Evolutionary conservation across 2,797 vertebrate species (phyloP).

Genomic region (Micrastur ruficollis): DNA sequence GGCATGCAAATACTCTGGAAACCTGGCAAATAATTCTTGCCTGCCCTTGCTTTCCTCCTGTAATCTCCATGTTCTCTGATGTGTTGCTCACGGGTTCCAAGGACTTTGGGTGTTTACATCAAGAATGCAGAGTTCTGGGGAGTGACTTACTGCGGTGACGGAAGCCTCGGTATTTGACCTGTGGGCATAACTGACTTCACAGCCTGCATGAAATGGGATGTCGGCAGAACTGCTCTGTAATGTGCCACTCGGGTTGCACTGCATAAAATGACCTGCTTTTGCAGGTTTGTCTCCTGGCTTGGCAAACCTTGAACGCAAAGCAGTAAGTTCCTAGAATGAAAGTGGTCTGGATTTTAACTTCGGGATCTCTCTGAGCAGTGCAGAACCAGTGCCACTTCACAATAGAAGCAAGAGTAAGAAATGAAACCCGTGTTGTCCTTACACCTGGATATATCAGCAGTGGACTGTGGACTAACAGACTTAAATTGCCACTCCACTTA

Average conservation of each 20-base stretch:
- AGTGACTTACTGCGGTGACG: neutral
- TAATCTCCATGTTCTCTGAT: conserved; percentile 19
- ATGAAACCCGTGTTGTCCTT: neutral
- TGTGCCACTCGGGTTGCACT: neutral
- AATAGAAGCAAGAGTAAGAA: conserved; percentile 22
- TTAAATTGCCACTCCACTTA: neutral
- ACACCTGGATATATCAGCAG: neutral
- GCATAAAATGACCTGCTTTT: neutral
- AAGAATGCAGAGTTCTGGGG: conserved; percentile 25
- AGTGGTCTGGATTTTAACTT: neutral
- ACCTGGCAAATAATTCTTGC: conserved; percentile 10
- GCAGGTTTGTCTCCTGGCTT: neutral
- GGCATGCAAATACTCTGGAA: conserved; percentile 17
- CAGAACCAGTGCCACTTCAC: neutral
- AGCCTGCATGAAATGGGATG: neutral
- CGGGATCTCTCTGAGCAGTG: neutral
- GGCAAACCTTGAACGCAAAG: neutral
- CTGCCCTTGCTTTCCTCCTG: conserved; percentile 8
- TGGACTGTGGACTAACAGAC: neutral
- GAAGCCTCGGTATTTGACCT: neutral
- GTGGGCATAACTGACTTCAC: conserved; percentile 13
- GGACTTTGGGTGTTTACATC: conserved; percentile 21
- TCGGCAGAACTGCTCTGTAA: accelerated
- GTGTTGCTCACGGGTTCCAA: conserved; percentile 1
- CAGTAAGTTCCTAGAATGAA: neutral